These are phyloP conservation scores for Zaprionus nigranus DNA, from an alignment of 1,140 invertebrate species.

Conservation along the genomic window DNA sequence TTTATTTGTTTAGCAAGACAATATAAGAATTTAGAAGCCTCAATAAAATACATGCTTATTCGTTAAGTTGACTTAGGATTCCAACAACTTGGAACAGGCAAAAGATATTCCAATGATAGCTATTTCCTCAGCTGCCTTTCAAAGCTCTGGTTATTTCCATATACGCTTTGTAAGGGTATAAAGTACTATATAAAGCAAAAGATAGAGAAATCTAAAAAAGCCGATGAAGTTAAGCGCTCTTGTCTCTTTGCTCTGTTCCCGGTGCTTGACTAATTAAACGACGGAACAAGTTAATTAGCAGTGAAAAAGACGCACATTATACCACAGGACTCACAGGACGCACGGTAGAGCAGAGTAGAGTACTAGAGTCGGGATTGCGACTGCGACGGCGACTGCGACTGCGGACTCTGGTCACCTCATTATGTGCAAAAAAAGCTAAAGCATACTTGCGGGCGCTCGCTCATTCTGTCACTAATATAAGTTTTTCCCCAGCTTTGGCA, in stretches of 20 bases:
- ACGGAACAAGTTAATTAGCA: slow-evolving; percentile 81
- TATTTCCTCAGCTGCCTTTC: background rate
- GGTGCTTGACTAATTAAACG: slow-evolving; percentile 74
- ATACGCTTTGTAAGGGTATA: background rate
- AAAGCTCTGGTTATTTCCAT: background rate
- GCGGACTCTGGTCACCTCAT: slow-evolving; percentile 46
- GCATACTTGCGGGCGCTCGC: slow-evolving; percentile 63
- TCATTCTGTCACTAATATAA: slow-evolving; percentile 73
- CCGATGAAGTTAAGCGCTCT: slow-evolving; percentile 57
- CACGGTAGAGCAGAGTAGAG: background rate
- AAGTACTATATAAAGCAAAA: background rate
- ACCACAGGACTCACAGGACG: slow-evolving; percentile 19
- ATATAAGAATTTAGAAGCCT: no score
- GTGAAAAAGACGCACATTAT: slow-evolving; percentile 54
- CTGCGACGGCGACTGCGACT: slow-evolving; percentile 8
- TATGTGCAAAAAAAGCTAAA: slow-evolving; percentile 49
- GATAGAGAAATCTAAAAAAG: slow-evolving; percentile 25
- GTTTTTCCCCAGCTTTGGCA: slow-evolving; percentile 7
- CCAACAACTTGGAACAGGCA: background rate
- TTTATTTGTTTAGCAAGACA: no score
- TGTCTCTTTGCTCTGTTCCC: slow-evolving; percentile 23
- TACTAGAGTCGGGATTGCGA: background rate
- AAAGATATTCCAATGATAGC: no score
- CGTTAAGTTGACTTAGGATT: no score
- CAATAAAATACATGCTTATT: no score